phyloP scores from a whole-genome alignment of 2,797 vertebrate genomes.

The Lateolabrax maculatus region DNA sequence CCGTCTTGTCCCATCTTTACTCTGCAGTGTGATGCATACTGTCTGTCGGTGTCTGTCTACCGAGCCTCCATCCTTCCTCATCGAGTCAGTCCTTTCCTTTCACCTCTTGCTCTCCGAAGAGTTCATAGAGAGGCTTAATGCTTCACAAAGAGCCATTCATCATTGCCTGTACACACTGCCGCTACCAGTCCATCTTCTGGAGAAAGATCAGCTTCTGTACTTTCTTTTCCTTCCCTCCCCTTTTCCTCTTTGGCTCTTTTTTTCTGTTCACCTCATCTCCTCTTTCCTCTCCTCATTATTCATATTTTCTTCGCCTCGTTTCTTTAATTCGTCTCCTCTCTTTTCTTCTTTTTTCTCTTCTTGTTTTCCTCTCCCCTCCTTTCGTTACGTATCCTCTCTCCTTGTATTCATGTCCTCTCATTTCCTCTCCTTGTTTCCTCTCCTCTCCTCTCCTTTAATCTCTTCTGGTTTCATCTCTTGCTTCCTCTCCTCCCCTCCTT shows the following conservation, averaged over 20 bases:
- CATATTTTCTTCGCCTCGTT: too few species aligned
- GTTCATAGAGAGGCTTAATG: conserved; percentile 10
- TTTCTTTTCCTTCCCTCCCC: not conserved
- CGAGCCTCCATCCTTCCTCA: conserved; percentile 3
- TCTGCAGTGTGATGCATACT: conserved; percentile 15
- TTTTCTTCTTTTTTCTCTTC: accelerated
- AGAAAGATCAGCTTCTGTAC: not conserved
- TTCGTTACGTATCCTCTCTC: not conserved
- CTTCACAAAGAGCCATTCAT: conserved; percentile 43
- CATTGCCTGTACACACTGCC: conserved; percentile 18
- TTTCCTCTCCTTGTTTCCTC: not conserved
- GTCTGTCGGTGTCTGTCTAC: conserved; percentile 24
- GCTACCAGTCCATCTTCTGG: conserved; percentile 34
- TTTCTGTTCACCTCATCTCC: not conserved
- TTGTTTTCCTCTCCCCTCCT: not conserved
- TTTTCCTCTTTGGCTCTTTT: not conserved
- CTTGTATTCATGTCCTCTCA: not conserved
- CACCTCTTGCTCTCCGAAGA: conserved; percentile 26
- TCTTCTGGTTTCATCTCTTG: not conserved
- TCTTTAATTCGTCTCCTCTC: accelerated
- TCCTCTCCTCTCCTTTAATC: not conserved
- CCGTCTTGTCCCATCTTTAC: not conserved
- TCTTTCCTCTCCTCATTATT: not conserved
- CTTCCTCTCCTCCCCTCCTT: not conserved
- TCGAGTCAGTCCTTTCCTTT: conserved; percentile 11